A percentile compares a stretch with the other conserved stretches of the same genome.
Conservation (phyloP, 2,113 vertebrate genomes). For the Trematocara stigmaticum region DNA sequence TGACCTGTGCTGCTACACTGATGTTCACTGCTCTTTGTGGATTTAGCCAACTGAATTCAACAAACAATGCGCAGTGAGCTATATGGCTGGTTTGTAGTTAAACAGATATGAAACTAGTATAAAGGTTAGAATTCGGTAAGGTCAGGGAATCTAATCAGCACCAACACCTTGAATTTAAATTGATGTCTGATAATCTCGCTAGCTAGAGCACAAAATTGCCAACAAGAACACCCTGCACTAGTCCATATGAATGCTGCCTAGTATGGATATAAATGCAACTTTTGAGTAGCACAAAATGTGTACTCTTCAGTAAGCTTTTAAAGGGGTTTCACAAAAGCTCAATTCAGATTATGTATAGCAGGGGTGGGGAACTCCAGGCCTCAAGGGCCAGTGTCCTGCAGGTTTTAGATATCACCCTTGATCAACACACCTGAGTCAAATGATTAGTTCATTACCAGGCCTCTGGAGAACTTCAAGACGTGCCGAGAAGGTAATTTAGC, state of each 20-base stretch:
- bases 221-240: background rate
- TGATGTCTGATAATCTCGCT: background rate
- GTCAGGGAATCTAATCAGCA: background rate
- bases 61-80: background rate
- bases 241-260: background rate
- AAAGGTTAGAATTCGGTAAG: background rate
- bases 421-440: no score
- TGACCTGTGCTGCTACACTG: background rate
- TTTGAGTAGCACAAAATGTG: background rate
- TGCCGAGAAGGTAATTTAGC: no score
- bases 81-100: background rate
- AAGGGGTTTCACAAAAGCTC: background rate
- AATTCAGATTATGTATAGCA: background rate
- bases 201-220: background rate
- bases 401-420: no score
- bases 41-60: background rate
- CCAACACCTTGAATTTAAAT: background rate
- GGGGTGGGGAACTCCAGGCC: background rate
- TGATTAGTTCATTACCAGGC: no score
- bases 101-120: background rate
- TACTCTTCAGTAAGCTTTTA: background rate
- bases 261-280: background rate
- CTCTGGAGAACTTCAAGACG: no score
- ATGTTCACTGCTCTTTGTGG: background rate
- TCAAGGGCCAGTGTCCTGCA: no score